These are phyloP conservation scores for Hippocampus guttulatus DNA, from an alignment of 2,113 vertebrate species.

Conservation along the genomic window DNA sequence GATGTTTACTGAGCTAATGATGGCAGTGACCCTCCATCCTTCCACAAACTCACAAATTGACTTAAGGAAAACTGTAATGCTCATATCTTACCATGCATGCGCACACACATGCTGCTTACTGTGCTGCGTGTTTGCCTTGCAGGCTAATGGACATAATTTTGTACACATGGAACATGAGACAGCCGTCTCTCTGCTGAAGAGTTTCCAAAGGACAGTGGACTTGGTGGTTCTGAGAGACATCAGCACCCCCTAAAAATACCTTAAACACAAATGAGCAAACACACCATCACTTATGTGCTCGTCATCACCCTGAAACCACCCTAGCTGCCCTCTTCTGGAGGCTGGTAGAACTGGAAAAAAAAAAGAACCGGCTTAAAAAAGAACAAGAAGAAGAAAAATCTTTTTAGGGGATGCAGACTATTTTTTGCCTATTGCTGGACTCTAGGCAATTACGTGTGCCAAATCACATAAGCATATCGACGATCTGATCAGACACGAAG, in stretches of 20 bases:
- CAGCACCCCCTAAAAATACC: conserved; percentile 85
- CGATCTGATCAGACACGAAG: conserved; percentile 39
- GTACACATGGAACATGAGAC: conserved; percentile 98
- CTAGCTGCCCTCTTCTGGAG: conserved; percentile 50
- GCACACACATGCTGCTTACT: conserved; percentile 65
- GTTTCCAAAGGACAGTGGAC: conserved; percentile 98
- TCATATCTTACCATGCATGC: conserved; percentile 42
- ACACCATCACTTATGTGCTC: conserved; percentile 55
- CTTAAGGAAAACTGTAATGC: conserved; percentile 44
- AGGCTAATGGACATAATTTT: conserved; percentile 99
- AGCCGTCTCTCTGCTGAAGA: conserved; percentile 98
- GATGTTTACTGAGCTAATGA: conserved; percentile 74
- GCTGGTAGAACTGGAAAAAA: conserved; percentile 50
- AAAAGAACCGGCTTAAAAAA: conserved; percentile 39
- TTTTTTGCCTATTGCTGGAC: conserved; percentile 99
- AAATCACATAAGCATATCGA: conserved; percentile 89
- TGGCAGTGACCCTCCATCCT: conserved; percentile 68
- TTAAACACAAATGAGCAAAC: conserved; percentile 67
- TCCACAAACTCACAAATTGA: conserved; percentile 38
- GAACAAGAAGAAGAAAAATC: conserved; percentile 2
- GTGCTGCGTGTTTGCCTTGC: conserved; percentile 77
- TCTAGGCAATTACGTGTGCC: conserved; percentile 99
- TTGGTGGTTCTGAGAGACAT: conserved; percentile 98
- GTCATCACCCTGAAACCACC: conserved; percentile 42
- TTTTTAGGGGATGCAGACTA: conserved; percentile 61